Base-by-base conservation (phyloP, 2,113 vertebrate species). In the Phycodurus eques region DNA sequence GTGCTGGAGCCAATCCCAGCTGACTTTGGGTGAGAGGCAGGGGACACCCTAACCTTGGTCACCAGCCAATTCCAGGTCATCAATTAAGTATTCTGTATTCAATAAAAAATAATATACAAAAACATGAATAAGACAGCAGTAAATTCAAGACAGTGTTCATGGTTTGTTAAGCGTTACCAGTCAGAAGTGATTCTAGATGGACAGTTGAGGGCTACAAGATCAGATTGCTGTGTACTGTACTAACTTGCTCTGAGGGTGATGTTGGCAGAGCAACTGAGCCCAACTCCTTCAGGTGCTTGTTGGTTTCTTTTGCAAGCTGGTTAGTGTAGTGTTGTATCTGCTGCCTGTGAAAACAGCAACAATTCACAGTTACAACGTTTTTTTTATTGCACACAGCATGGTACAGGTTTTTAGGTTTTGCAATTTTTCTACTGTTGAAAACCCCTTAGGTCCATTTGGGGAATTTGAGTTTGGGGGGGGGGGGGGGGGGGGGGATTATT, bases 321-420 rank as follows among this genome's bases (percentile, higher is more conserved):
- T 98, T 97, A 75, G 96, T 95, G 77, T 94, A 94, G 84, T 98
- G 94, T 59, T 98, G 96, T 64, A 96, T 88, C 85, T 97, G 94
- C 71, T 96, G 95, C 73, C 96, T 97, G 70, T 22, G 39, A 35
- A 57, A 56, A 59, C 19, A 59, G 33, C 4, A 13, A 57, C 2
- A 27, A 14, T 39, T 68, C 17, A 7, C 2, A 43, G 5, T 27
- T 66, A 22, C 1, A 65, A 14, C 15, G 27, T 27, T 27, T 27
- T 27, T 2, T 46, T 46, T 46, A 13, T 46, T 46, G 3, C 2
- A 13, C 44, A 46, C 6, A n/a, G 62, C 1, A 42, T 11, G 15
- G 39, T 57, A n/a, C 8, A 3, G n/a, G n/a, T 57, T 49, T 49
- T 15, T 15, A 49, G 13, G n/a, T 17, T 19, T 8, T 11, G 10